phyloP scores from a whole-genome alignment of 2,888 invertebrate species.

The Dryocosmus kuriphilus region DNA sequence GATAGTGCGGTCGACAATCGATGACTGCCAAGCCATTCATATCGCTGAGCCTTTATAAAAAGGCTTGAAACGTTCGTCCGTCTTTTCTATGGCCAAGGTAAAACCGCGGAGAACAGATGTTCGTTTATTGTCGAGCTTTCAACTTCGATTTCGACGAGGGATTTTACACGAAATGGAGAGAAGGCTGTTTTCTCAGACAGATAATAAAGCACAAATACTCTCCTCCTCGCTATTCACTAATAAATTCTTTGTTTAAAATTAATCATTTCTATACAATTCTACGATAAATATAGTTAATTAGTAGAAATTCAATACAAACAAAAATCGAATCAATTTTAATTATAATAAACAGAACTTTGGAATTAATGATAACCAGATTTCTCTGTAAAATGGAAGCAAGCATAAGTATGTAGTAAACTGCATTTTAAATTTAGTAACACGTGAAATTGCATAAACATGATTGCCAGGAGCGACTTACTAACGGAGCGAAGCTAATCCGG shows the following conservation, averaged over 20 bases:
- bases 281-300: too few relatives aligned
- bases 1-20: background rate
- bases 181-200: background rate
- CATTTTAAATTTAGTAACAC: background rate
- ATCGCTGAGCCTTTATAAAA: constrained; percentile 12
- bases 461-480: background rate
- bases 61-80: constrained; percentile 14
- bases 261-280: background rate
- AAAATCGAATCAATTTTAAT: too few relatives aligned
- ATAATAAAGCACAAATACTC: background rate
- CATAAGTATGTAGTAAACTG: background rate
- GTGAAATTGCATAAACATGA: constrained; percentile 4
- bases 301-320: too few relatives aligned
- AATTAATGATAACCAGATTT: background rate
- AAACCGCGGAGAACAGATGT: constrained; percentile 6
- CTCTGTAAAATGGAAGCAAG: background rate
- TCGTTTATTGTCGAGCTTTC: constrained; percentile 26
- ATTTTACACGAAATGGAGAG: background rate
- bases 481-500: background rate
- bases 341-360: too few relatives aligned
- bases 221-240: background rate
- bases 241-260: background rate
- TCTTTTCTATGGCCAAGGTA: background rate
- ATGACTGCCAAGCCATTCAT: constrained; percentile 8
- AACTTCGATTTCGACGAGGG: background rate